A percentile compares a stretch with the other conserved stretches of the same genome.
phyloP scores from a whole-genome alignment of 2,888 invertebrate genomes.

The Eurois occulta region DNA sequence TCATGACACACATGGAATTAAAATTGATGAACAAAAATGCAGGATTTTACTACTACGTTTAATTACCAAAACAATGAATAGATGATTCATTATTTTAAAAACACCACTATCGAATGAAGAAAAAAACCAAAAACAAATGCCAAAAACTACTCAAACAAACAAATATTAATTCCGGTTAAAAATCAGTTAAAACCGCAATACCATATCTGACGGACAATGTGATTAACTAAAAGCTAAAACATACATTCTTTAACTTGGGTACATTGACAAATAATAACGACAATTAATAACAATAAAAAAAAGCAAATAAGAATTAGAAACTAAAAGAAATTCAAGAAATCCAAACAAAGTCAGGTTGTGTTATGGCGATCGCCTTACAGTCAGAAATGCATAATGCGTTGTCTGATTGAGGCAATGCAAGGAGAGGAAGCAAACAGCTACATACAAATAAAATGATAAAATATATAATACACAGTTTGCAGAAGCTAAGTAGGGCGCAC shows the following conservation, averaged over 20 bases:
- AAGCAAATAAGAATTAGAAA: neutral
- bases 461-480: neutral
- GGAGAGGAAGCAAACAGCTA: neutral
- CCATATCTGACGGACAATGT: neutral
- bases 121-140: neutral
- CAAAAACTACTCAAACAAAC: neutral
- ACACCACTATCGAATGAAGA: neutral
- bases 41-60: neutral
- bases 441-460: neutral
- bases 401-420: neutral
- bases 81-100: neutral
- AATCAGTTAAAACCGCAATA: neutral
- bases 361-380: neutral
- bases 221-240: neutral
- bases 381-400: neutral
- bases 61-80: neutral
- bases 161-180: neutral
- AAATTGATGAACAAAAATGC: neutral
- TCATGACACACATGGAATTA: neutral
- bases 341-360: neutral
- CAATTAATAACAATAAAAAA: neutral
- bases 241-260: neutral
- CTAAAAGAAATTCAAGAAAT: neutral
- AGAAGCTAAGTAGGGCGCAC: constrained; percentile 2
- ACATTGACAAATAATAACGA: neutral